A percentile compares a stretch with the other conserved stretches of the same genome.
Evolutionary conservation across 2,888 invertebrate genomes (phyloP).

Genomic region (Linnaemya tessellans): DNA sequence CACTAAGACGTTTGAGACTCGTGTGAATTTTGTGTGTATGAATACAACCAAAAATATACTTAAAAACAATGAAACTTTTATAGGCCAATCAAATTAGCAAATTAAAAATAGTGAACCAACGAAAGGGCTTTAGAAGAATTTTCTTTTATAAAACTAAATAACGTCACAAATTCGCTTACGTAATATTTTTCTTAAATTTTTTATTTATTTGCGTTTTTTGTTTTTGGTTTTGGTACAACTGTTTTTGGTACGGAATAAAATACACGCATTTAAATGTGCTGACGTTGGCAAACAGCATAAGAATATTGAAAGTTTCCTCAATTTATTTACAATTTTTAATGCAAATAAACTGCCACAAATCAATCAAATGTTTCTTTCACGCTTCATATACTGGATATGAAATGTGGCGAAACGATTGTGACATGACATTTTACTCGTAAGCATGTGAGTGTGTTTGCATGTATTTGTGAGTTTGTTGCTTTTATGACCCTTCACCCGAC

Average conservation of each 20-base stretch:
- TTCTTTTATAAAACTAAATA: background rate
- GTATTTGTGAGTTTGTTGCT: background rate
- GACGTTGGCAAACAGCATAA: background rate
- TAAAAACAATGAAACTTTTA: conserved; percentile 8
- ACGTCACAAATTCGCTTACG: background rate
- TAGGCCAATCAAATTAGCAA: background rate
- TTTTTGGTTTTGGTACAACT: background rate
- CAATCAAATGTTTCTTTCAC: conserved; percentile 9
- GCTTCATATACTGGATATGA: background rate
- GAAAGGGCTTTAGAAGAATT: background rate
- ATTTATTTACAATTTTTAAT: background rate
- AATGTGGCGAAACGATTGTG: background rate
- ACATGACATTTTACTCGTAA: background rate
- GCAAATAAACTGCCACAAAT: background rate
- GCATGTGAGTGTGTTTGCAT: background rate
- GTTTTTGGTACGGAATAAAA: background rate
- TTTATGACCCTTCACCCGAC: background rate
- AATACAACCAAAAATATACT: background rate
- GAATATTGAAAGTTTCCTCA: background rate
- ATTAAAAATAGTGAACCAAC: background rate
- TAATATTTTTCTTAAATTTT: background rate
- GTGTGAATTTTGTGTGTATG: background rate
- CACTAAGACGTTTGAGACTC: background rate
- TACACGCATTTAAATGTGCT: background rate
- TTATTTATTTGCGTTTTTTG: background rate